Evolutionary conservation across 2,888 invertebrate genomes (phyloP).

Genomic region (Pteria penguin): DNA sequence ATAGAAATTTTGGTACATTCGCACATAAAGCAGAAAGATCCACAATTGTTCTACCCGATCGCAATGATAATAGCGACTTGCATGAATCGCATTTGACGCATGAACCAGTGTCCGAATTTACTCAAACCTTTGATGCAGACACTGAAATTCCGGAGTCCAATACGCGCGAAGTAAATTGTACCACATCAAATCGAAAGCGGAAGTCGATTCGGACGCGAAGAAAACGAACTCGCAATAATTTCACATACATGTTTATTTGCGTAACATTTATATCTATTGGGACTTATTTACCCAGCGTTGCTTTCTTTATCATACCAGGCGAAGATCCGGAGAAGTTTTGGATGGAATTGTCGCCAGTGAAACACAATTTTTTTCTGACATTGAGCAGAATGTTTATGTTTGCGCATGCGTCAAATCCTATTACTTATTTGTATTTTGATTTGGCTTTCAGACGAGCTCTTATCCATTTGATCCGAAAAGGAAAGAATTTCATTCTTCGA

Average conservation of each 20-base stretch:
- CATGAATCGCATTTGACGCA: too few relatives aligned
- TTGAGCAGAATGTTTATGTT: background rate
- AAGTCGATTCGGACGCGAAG: background rate
- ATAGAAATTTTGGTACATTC: too few relatives aligned
- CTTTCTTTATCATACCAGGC: background rate
- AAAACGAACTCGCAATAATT: background rate
- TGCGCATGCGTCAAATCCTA: background rate
- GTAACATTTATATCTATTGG: background rate
- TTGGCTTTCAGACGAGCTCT: background rate
- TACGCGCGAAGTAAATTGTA: too few relatives aligned
- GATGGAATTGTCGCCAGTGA: background rate
- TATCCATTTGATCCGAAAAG: too few relatives aligned
- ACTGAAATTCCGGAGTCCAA: too few relatives aligned
- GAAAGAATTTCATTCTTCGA: too few relatives aligned
- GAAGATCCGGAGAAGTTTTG: background rate
- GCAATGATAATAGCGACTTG: too few relatives aligned
- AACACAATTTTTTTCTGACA: background rate
- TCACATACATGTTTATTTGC: conserved; percentile 4
- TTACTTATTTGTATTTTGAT: conserved; percentile 16
- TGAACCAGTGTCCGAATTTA: too few relatives aligned
- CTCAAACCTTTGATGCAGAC: too few relatives aligned
- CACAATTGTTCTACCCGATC: too few relatives aligned
- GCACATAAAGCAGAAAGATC: too few relatives aligned
- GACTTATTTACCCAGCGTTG: background rate
- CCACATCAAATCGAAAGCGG: too few relatives aligned